Base-by-base conservation (phyloP, 1,140 invertebrate species). In the Drosophila obscura region DNA sequence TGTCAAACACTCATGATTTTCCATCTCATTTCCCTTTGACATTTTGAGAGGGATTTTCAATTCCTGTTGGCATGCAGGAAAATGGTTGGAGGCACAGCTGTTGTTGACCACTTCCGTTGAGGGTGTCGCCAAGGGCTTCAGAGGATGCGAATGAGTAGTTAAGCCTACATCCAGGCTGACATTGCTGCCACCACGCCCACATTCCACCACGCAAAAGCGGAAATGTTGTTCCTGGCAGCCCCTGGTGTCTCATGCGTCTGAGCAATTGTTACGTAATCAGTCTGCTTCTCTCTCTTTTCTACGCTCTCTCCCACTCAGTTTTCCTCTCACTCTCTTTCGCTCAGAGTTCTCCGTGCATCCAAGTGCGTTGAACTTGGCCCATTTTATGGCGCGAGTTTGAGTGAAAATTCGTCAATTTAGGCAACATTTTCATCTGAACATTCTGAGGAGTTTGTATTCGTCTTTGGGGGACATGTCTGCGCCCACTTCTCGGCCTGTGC, bases 351-450 rank as follows among this genome's bases (percentile, higher is more conserved):
- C 53, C 56, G 55, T 53, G 58, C 56, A 39, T 45, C 39, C 26
- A 43, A 74, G 79, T 87, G 31, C 82, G 60, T 81, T 85, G 82
- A 85, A 85, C 81, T 81, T 85, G 81, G 61, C 63, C 55, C 55
- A 55, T 62, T 85, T 77, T 58, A 67, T 52, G 6, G 26, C n/a
- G 57, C n/a, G 53, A 41, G 39, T 83, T 85, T 72, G 82, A 85
- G 82, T 81, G 77, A 62, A 73, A 68, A 28, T 28, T 43, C 35
- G 11, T 11, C 35, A 4, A 13, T 39, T 13, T 11, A 39, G 9
- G 9, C 35, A 13, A 31, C 28, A 8, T 31, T 31, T 43, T 4
- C 13, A 5, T 13, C 5, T 22, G 22, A 13, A 41, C 5, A 39
- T 19, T 49, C 13, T 22, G 9, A 39, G 9, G 1, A 39, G 11